Conservation (phyloP, 2,113 vertebrate genomes). For the Echinops telfairi region DNA sequence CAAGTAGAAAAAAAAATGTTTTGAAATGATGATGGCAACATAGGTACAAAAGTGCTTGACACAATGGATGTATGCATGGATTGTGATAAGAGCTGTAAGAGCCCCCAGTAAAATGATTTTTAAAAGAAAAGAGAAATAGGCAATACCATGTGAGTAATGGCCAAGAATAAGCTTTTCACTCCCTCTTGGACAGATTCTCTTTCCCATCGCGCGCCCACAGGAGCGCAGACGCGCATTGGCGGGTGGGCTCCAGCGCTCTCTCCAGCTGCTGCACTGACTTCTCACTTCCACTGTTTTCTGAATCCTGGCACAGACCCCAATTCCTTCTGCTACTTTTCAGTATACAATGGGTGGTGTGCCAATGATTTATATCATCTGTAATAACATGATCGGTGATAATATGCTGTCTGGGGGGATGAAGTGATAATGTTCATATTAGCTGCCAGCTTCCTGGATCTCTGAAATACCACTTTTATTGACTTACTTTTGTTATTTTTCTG, state of each 20-base stretch:
- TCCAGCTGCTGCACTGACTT: fast-evolving
- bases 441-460: slow-evolving; percentile 41
- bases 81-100: too few relatives aligned
- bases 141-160: background rate
- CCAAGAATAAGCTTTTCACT: background rate
- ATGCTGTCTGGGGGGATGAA: slow-evolving; percentile 12
- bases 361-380: background rate
- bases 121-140: background rate
- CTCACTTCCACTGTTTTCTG: background rate
- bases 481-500: slow-evolving; percentile 65
- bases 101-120: too few relatives aligned
- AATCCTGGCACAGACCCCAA: background rate
- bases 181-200: background rate
- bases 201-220: too few relatives aligned
- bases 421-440: slow-evolving; percentile 29
- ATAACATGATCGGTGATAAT: background rate
- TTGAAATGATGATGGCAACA: too few relatives aligned
- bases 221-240: background rate
- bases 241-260: background rate
- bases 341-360: background rate
- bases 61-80: too few relatives aligned
- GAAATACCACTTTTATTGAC: slow-evolving; percentile 65
- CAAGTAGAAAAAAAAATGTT: too few relatives aligned
- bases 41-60: too few relatives aligned
- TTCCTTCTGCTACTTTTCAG: background rate